A percentile compares a stretch with the other conserved stretches of the same genome.
These are phyloP conservation scores for Chloromyia formosa DNA, from an alignment of 2,888 invertebrate species.

Conservation along the genomic window DNA sequence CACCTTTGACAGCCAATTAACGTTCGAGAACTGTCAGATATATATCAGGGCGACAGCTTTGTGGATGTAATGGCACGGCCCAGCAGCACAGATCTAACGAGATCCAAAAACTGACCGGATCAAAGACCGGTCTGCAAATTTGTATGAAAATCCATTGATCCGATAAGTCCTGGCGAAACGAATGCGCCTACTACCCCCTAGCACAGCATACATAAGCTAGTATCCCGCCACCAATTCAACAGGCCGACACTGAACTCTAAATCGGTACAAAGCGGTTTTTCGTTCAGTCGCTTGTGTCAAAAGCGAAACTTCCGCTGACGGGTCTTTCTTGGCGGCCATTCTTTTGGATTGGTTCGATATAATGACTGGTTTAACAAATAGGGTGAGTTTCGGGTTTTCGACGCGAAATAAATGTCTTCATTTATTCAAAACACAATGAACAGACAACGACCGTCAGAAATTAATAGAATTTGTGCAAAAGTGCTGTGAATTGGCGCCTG, in stretches of 20 bases:
- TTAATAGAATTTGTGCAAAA: conserved; percentile 22
- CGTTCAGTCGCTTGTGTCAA: conserved; percentile 30
- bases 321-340: conserved; percentile 54
- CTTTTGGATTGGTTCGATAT: conserved; percentile 67
- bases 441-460: background rate
- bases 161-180: too few relatives aligned
- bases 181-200: too few relatives aligned
- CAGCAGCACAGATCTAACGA: too few relatives aligned
- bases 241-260: conserved; percentile 20
- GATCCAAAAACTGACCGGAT: too few relatives aligned
- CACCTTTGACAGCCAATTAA: too few relatives aligned
- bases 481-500: background rate
- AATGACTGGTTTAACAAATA: conserved; percentile 85
- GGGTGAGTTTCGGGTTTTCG: conserved; percentile 67
- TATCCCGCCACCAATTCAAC: too few relatives aligned
- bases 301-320: conserved; percentile 53
- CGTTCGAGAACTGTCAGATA: too few relatives aligned
- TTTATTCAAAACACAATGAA: conserved; percentile 6
- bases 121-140: too few relatives aligned
- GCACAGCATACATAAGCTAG: too few relatives aligned
- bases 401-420: conserved; percentile 43
- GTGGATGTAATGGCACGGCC: too few relatives aligned
- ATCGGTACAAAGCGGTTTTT: conserved; percentile 26
- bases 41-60: too few relatives aligned
- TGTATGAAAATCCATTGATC: too few relatives aligned